Evolutionary conservation across 2,797 vertebrate species (phyloP), one percentile per base, ranked within the genome.

Genomic region (Platalea minor): DNA sequence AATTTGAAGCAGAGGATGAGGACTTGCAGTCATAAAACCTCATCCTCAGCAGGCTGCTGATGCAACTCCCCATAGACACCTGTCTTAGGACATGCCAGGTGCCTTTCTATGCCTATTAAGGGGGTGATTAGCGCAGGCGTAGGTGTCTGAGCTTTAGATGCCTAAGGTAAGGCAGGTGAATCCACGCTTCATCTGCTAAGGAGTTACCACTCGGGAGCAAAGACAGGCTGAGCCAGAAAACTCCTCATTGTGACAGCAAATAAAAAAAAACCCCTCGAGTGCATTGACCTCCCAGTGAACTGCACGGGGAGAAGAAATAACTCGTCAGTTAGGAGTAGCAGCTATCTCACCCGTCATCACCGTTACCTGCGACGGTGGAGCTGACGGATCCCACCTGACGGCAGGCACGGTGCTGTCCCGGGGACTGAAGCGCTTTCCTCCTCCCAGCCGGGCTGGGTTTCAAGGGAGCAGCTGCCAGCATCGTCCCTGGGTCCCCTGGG

Each of bases 241-340:
- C 73, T 76, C 78, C 67, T 33, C 24, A 2, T 26, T 14, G 16
- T 7, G 35, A 64, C 70, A 93, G 61, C 15, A 57, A 25, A 50
- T 13, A 24, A 46, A 28, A 39, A 43, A 69, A 28, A 8, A 57
- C 19, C 70, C 73, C 78, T 63, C 2, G 26, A 89, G 78, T 15
- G 59, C 24, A 10, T 3, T 94, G 94, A 92, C 95, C 96, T 87
- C 24, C 24, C 48, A 14, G 54, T 86, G 94, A 97, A 97, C 94
- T 63, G 16, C 15, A 37, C 2, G 3, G 57, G 29, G 56, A 79
- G 28, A 2, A 68, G 69, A 91, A 90, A 24, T 6, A n/a, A 12
- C 45, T 56, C 3, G 3, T 43, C 60, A 35, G 51, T 7, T 45
- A 4, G 19, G 59, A 72, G 81, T 9, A 83, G 88, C 65, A 88